Evolutionary conservation across 1,140 invertebrate species (phyloP).

Genomic region (Vanessa tameamea): DNA sequence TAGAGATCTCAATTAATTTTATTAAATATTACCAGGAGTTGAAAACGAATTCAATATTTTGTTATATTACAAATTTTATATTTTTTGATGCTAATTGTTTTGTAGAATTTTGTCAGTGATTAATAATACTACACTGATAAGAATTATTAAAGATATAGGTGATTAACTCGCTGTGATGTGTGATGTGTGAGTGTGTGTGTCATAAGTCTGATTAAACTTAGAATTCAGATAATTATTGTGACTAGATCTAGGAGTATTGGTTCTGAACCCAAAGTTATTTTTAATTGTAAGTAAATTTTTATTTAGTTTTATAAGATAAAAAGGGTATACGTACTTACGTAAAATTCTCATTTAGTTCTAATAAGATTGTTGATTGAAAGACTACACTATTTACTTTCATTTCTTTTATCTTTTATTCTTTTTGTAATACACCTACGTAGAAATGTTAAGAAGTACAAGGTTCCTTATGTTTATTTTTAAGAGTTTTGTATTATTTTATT

Average conservation of each 20-base stretch:
- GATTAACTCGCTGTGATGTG: conserved; percentile 20
- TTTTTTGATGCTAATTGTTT: conserved; percentile 10
- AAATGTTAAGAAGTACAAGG: conserved; percentile 19
- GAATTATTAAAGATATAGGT: conserved; percentile 23
- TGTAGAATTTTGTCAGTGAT: conserved; percentile 9
- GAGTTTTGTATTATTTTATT: conserved; percentile 11
- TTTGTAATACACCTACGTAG: conserved; percentile 15
- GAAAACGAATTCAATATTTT: neutral
- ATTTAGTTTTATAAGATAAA: conserved; percentile 11
- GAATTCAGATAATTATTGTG: conserved; percentile 12
- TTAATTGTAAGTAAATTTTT: conserved; percentile 7
- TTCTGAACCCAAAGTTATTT: neutral
- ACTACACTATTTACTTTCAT: neutral
- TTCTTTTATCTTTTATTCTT: conserved; percentile 14
- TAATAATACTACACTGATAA: conserved; percentile 14
- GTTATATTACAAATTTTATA: neutral
- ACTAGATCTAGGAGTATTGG: neutral
- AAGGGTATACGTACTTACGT: conserved; percentile 13
- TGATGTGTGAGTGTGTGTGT: no score
- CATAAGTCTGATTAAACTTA: conserved; percentile 26
- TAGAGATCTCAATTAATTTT: conserved; percentile 26
- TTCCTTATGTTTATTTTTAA: conserved; percentile 12
- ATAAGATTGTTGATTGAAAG: conserved; percentile 10
- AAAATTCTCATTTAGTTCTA: conserved; percentile 1
- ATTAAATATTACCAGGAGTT: neutral